A percentile compares a stretch with the other conserved stretches of the same genome.
These are phyloP conservation scores for Arvicanthis niloticus DNA, from an alignment of 2,113 vertebrate species.

Conservation along the genomic window DNA sequence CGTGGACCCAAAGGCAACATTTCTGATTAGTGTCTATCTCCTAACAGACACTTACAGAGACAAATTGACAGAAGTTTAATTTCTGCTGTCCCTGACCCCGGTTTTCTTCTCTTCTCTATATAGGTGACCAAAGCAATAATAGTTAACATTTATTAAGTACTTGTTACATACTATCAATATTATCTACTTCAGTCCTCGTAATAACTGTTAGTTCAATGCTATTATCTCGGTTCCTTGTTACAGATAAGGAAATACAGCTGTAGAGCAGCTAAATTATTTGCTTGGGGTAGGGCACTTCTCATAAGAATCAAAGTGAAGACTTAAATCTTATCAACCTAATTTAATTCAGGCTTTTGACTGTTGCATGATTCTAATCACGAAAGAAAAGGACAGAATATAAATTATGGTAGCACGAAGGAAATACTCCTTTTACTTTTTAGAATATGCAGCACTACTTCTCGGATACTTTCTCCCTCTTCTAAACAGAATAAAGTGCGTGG, in stretches of 20 bases:
- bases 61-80: constrained; percentile 31
- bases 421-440: not conserved
- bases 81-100: not conserved
- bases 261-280: not conserved
- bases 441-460: not conserved
- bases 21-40: constrained; percentile 5
- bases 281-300: not conserved
- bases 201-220: not conserved
- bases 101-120: constrained; percentile 19
- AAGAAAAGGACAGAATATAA: not conserved
- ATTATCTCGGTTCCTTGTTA: not conserved
- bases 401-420: not conserved
- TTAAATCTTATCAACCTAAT: constrained; percentile 24
- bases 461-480: not conserved
- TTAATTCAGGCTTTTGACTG: not conserved
- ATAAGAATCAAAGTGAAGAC: not conserved
- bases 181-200: not conserved
- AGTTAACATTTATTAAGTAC: constrained; percentile 19
- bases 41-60: not conserved
- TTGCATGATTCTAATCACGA: not conserved
- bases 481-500: not conserved
- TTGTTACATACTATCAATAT: not conserved
- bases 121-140: constrained; percentile 44
- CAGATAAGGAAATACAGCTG: not conserved
- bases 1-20: not conserved